Conservation (phyloP, 2,797 vertebrate species). For the Galaxias olidus region DNA sequence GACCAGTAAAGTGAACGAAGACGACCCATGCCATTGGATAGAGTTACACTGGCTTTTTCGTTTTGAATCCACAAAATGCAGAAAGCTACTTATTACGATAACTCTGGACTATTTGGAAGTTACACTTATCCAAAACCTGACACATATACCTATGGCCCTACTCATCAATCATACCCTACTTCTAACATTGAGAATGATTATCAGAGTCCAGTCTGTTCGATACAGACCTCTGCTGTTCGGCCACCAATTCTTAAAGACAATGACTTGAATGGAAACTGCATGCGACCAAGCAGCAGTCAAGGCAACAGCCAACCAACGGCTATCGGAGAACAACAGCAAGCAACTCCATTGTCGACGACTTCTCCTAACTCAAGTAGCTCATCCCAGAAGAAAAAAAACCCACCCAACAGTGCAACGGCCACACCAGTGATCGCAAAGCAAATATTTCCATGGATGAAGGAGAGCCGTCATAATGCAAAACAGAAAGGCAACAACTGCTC, state of each 20-base stretch:
- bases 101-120: slow-evolving; percentile 94
- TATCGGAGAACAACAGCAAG: slow-evolving; percentile 82
- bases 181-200: slow-evolving; percentile 89
- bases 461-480: slow-evolving; percentile 93
- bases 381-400: slow-evolving; percentile 87
- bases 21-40: slow-evolving; percentile 92
- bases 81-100: slow-evolving; percentile 98
- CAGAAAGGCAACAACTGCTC: slow-evolving; percentile 91
- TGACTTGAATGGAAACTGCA: slow-evolving; percentile 92
- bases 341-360: slow-evolving; percentile 85
- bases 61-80: slow-evolving; percentile 91
- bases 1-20: slow-evolving; percentile 81
- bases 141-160: slow-evolving; percentile 86
- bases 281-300: slow-evolving; percentile 82
- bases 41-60: slow-evolving; percentile 79
- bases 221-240: slow-evolving; percentile 85
- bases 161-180: slow-evolving; percentile 88
- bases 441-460: slow-evolving; percentile 99
- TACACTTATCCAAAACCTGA: slow-evolving; percentile 95
- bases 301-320: slow-evolving; percentile 78
- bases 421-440: slow-evolving; percentile 91
- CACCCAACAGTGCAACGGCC: slow-evolving; percentile 76
- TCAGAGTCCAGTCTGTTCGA: slow-evolving; percentile 89
- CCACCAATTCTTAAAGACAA: slow-evolving; percentile 85
- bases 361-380: slow-evolving; percentile 84